These are phyloP conservation scores for Pachyseris speciosa DNA, from an alignment of 64 coral and sea anemone species.

Conservation along the genomic window DNA sequence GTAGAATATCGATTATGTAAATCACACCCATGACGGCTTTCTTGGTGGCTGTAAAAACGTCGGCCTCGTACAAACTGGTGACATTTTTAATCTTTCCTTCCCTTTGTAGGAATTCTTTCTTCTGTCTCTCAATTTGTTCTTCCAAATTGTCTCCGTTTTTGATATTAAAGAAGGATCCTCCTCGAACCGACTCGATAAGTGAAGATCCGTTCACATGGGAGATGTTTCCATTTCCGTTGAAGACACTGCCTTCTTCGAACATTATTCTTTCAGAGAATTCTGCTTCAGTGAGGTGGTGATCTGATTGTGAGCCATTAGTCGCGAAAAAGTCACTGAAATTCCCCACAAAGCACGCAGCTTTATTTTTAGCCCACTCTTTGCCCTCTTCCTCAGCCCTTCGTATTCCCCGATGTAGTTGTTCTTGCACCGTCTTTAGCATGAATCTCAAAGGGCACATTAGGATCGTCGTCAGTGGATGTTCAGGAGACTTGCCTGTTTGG, in stretches of 20 bases:
- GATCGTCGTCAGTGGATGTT: constrained; percentile 65
- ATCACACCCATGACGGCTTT: constrained; percentile 65
- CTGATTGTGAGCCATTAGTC: constrained; percentile 10
- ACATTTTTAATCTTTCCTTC: constrained; percentile 50
- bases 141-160: constrained; percentile 73
- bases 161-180: constrained; percentile 53
- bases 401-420: constrained; percentile 38
- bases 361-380: background rate
- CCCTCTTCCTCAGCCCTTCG: background rate
- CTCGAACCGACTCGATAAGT: constrained; percentile 6
- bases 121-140: constrained; percentile 70
- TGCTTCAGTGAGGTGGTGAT: background rate
- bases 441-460: constrained; percentile 74
- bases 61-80: constrained; percentile 57
- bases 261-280: constrained; percentile 40
- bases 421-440: constrained; percentile 30
- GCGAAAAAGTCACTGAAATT: constrained; percentile 68
- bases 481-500: constrained; percentile 56
- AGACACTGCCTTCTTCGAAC: constrained; percentile 27
- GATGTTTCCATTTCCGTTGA: constrained; percentile 39
- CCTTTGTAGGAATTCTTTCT: constrained; percentile 35
- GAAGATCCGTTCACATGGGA: constrained; percentile 56
- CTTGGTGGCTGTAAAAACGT: constrained; percentile 44
- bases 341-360: constrained; percentile 34
- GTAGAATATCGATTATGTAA: constrained; percentile 62